These are phyloP conservation scores for Donacobius atricapilla DNA, from an alignment of 2,113 vertebrate species.

Conservation along the genomic window DNA sequence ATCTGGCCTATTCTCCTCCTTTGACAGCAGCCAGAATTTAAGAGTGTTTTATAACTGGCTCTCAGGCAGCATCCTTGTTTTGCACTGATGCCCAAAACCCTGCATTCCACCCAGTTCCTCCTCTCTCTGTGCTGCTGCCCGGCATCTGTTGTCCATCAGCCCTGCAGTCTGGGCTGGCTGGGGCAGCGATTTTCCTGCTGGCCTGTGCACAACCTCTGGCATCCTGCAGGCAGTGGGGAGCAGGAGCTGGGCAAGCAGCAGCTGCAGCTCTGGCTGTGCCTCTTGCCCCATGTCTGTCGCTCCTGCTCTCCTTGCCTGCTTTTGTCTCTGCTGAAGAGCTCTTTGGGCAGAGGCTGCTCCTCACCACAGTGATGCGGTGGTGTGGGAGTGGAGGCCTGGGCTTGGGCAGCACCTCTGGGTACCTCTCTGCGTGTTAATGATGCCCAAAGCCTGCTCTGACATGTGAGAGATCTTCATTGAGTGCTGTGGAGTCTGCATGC, in stretches of 20 bases:
- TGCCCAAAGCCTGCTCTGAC: neutral
- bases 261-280: neutral
- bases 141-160: neutral
- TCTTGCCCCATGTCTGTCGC: neutral
- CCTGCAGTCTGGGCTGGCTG: neutral
- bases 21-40: neutral
- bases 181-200: neutral
- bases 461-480: neutral
- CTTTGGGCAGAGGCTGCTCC: neutral
- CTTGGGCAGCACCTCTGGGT: neutral
- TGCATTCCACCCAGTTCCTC: neutral
- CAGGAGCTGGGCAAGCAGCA: neutral
- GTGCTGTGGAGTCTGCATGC: neutral
- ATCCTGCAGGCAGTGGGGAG: neutral
- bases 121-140: neutral
- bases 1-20: neutral
- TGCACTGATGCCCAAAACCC: neutral
- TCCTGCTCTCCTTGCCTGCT: neutral
- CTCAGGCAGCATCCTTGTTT: neutral
- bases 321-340: neutral
- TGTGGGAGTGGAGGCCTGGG: neutral
- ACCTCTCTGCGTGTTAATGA: neutral
- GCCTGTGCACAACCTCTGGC: accelerated
- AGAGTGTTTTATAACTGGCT: neutral
- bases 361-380: accelerated